A percentile compares a stretch with the other conserved stretches of the same genome.
Conservation (phyloP, 2,797 vertebrate genomes). For the Onychomys torridus region DNA sequence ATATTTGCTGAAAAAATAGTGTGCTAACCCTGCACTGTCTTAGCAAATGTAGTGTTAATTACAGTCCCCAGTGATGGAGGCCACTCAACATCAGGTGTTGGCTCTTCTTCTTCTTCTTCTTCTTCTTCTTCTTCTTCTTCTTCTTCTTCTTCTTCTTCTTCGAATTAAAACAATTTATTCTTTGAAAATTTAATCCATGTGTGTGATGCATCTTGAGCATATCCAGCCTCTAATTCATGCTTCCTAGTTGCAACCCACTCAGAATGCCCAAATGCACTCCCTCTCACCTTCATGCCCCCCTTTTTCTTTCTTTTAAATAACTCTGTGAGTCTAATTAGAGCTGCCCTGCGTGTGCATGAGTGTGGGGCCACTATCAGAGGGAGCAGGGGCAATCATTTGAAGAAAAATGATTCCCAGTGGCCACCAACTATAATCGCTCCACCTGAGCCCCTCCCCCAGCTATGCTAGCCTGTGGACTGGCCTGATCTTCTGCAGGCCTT, state of each 20-base stretch:
- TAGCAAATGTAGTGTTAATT: fast-evolving
- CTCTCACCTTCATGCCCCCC: background rate
- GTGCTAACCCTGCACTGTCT: fast-evolving
- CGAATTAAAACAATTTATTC: background rate
- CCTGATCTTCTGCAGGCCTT: background rate
- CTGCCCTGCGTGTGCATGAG: fast-evolving
- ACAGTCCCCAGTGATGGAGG: background rate
- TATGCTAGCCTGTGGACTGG: background rate
- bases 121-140: too few species aligned
- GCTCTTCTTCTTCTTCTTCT: too few species aligned
- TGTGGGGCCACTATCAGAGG: background rate
- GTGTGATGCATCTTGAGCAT: background rate
- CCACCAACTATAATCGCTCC: background rate
- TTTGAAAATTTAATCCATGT: background rate
- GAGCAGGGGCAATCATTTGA: background rate
- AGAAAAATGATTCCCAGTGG: background rate
- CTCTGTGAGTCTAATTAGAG: background rate
- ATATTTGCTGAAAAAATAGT: background rate
- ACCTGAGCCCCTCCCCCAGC: background rate
- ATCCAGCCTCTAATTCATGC: background rate
- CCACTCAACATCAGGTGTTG: background rate
- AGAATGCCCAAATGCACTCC: background rate
- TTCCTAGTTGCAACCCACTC: background rate
- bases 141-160: too few species aligned
- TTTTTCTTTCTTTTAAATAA: background rate